Evolutionary conservation across 1,140 invertebrate genomes (phyloP).

Genomic region (Limonius californicus): DNA sequence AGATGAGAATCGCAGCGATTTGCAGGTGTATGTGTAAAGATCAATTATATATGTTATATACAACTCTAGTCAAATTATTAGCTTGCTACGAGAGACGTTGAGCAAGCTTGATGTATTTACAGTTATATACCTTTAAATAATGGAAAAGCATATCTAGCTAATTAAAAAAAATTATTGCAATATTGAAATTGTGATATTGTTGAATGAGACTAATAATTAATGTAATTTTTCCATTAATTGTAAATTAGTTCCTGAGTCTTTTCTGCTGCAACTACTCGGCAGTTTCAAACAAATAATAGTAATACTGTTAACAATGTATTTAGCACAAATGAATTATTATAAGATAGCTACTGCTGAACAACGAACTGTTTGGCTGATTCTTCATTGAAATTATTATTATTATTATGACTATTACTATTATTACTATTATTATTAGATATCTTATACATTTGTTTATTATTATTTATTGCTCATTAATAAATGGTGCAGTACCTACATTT

Average conservation of each 20-base stretch:
- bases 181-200: slow-evolving; percentile 49
- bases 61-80: slow-evolving; percentile 24
- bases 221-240: slow-evolving; percentile 43
- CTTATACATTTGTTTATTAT: slow-evolving; percentile 23
- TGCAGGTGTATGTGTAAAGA: slow-evolving; percentile 11
- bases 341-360: slow-evolving; percentile 31
- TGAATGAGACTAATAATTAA: slow-evolving; percentile 46
- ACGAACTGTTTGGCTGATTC: slow-evolving; percentile 31
- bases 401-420: neutral
- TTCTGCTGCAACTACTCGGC: slow-evolving; percentile 22
- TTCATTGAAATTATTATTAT: slow-evolving; percentile 14
- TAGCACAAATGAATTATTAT: slow-evolving; percentile 40
- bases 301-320: slow-evolving; percentile 33
- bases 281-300: slow-evolving; percentile 23
- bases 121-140: slow-evolving; percentile 23
- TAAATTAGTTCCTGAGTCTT: slow-evolving; percentile 45
- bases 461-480: slow-evolving; percentile 37
- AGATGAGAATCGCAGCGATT: neutral
- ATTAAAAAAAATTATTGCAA: slow-evolving; percentile 46
- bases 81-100: slow-evolving; percentile 11
- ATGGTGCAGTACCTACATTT: slow-evolving; percentile 29
- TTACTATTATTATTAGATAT: neutral
- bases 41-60: slow-evolving; percentile 19
- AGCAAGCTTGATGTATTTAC: slow-evolving; percentile 13
- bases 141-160: slow-evolving; percentile 45